Percentiles rank a stretch among this genome's conserved stretches.
phyloP scores from a whole-genome alignment of 1,140 invertebrate genomes.

The Pogonomyrmex barbatus region DNA sequence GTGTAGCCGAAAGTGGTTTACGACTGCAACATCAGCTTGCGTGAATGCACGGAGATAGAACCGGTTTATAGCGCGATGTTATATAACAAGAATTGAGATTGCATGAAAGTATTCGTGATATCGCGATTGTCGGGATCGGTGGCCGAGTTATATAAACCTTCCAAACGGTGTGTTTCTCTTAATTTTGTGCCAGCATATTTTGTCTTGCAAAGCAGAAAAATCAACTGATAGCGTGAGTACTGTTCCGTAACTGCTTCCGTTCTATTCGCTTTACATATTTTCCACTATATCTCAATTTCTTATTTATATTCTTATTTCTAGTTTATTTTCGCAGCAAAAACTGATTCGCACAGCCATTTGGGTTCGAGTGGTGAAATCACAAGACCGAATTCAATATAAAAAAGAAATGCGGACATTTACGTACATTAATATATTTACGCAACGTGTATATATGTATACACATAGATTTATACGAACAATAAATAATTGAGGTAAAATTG shows the following conservation, averaged over 20 bases:
- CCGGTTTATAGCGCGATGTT: constrained; percentile 16
- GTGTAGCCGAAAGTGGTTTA: not conserved
- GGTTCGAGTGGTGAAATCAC: not conserved
- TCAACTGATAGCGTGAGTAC: not conserved
- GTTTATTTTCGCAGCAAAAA: not conserved
- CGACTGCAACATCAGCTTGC: not conserved
- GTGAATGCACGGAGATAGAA: constrained; percentile 4
- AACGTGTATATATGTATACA: not conserved
- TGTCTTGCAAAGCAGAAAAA: constrained; percentile 9
- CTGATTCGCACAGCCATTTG: not conserved
- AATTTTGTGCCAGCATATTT: not conserved
- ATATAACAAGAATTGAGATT: constrained; percentile 12
- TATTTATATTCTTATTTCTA: not conserved
- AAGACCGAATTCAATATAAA: not conserved
- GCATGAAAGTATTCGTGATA: constrained; percentile 6
- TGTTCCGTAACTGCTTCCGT: not conserved
- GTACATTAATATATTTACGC: not conserved
- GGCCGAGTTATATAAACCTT: constrained; percentile 23
- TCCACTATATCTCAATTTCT: not conserved
- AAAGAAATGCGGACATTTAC: too few relatives aligned
- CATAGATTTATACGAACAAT: not conserved
- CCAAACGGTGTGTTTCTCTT: constrained; percentile 14
- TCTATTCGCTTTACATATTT: not conserved
- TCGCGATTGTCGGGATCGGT: not conserved
- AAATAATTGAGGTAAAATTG: not conserved